These are phyloP conservation scores for Idris sp. DNA, from an alignment of 1,140 invertebrate genomes.

Conservation along the genomic window DNA sequence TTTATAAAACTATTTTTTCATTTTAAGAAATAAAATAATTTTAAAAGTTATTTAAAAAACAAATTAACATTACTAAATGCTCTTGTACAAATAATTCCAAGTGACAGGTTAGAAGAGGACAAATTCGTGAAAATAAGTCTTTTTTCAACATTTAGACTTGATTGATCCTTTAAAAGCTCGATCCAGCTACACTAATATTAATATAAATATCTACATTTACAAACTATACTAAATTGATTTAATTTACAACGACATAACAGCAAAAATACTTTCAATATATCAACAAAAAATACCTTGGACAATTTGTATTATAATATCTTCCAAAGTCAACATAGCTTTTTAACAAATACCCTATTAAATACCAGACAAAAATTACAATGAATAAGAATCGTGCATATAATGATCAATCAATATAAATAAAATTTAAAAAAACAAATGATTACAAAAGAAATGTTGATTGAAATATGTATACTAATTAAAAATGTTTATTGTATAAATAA, in stretches of 20 bases:
- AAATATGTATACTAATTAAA: not conserved
- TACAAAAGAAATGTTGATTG: constrained; percentile 26
- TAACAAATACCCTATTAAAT: no score
- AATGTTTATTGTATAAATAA: constrained; percentile 17
- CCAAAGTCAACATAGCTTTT: no score
- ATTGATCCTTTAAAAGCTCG: no score
- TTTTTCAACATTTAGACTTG: no score
- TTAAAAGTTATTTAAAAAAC: not conserved
- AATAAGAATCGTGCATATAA: constrained; percentile 10
- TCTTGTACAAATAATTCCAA: no score
- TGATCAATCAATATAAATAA: not conserved
- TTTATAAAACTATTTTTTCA: no score
- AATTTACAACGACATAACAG: constrained; percentile 37
- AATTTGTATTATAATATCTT: no score
- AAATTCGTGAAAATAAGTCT: no score
- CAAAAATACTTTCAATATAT: constrained; percentile 38
- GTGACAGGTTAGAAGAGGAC: no score
- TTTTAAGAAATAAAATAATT: no score
- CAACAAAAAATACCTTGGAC: constrained; percentile 31
- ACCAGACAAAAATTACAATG: not conserved
- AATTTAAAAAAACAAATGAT: constrained; percentile 28
- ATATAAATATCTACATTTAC: no score
- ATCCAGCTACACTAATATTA: no score
- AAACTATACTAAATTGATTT: constrained; percentile 23
- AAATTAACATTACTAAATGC: not conserved